Base-by-base conservation (phyloP, 2,888 invertebrate species). In the Lycocerus yunnanus region DNA sequence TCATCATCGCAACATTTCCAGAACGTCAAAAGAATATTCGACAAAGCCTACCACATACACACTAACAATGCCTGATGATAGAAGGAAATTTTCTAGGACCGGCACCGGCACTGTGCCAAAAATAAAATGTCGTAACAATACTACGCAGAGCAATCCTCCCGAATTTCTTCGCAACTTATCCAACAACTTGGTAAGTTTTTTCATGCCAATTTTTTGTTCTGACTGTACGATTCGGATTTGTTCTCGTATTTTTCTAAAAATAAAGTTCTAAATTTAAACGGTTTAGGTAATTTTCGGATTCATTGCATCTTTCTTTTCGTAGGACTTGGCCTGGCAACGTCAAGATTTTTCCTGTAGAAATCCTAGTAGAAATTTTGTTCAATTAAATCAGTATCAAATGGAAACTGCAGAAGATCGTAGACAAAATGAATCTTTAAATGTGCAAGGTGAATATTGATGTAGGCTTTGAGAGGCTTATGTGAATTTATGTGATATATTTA, bases 51-150 rank as follows among this genome's bases (percentile, higher is more conserved):
- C 27, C 27, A 27, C 27, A 21, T 9, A 20, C 24, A 20, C 24
- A 20, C 15, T 69, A 16, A 82, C 76, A 77, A 86, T 86, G 86
- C 83, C 85, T 66, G 86, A 85, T 71, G 85, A 85, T 72, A 83
- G 83, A 69, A 82, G 84, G 75, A 85, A 85, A 79, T 85, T 85
- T 72, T 76, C 80, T 77, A 85, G 84, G 79, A 83, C 82, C 73
- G 83, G 85, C 78, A 92, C 92, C 82, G 93, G 93, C 80, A 92
- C 93, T 59, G 92, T 92, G 82, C 92, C 93, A 79, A 92, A 92
- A 88, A 89, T 90, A 70, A 91, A 90, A 87, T 88, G 89, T 73
- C 87, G 90, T 79, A 90, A 90, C 83, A 90, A 90, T 84, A 81
- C 81, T 20, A 74, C 77, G 20, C 76, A 69, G 15, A 27, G 68